Percentiles rank a stretch among this genome's conserved stretches.
Evolutionary conservation across 2,113 vertebrate species (phyloP).

Genomic region (Tautogolabrus adspersus): DNA sequence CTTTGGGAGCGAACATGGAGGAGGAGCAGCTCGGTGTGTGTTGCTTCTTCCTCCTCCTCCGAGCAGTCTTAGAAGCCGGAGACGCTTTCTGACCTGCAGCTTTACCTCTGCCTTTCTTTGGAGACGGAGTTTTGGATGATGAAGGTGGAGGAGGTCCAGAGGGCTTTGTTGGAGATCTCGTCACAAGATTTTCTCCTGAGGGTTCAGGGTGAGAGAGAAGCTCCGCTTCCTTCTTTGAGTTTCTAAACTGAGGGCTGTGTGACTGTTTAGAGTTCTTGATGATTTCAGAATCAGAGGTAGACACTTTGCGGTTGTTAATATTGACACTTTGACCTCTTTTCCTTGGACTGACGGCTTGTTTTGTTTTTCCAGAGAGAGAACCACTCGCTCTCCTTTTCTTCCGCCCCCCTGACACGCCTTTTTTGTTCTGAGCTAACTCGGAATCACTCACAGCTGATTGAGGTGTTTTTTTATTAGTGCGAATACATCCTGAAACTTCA

Average conservation of each 20-base stretch:
- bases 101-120: slow-evolving; percentile 68
- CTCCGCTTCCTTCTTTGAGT: slow-evolving; percentile 45
- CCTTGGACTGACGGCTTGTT: slow-evolving; percentile 47
- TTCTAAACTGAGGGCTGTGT: slow-evolving; percentile 35
- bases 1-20: slow-evolving; percentile 80
- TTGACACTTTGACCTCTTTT: slow-evolving; percentile 44
- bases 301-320: slow-evolving; percentile 60
- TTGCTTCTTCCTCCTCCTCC: slow-evolving; percentile 73
- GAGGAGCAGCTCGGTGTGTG: slow-evolving; percentile 22
- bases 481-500: slow-evolving; percentile 66
- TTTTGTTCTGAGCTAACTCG: slow-evolving; percentile 32
- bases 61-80: slow-evolving; percentile 57
- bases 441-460: slow-evolving; percentile 25
- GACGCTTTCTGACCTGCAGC: slow-evolving; percentile 32
- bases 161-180: neutral
- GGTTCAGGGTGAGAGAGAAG: slow-evolving; percentile 5
- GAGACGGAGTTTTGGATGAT: slow-evolving; percentile 33
- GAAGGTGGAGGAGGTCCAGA: neutral
- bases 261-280: slow-evolving; percentile 47
- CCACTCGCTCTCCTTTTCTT: slow-evolving; percentile 35
- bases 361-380: slow-evolving; percentile 19
- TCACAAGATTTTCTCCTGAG: slow-evolving; percentile 13
- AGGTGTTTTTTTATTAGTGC: slow-evolving; percentile 61
- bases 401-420: neutral
- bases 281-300: slow-evolving; percentile 78